A percentile compares a stretch with the other conserved stretches of the same genome.
Conservation (phyloP, 2,888 invertebrate species). For the Chromoteleia sp. region DNA sequence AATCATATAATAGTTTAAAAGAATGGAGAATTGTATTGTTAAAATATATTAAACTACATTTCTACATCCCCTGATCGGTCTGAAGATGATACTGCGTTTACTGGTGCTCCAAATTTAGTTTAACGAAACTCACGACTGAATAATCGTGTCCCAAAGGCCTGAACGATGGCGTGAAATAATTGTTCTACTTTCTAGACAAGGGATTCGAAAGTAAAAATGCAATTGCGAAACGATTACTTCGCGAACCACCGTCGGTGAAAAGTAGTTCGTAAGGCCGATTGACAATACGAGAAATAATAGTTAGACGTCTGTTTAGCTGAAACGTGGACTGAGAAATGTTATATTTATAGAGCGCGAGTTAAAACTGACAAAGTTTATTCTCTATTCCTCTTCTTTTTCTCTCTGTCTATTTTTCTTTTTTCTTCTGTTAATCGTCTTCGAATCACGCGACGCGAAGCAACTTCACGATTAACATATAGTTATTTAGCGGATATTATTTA, state of each 20-base stretch:
- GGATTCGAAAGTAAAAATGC: background rate
- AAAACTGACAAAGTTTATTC: conserved; percentile 60
- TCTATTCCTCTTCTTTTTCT: background rate
- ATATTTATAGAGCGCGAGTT: conserved; percentile 57
- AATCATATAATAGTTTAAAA: too few species aligned
- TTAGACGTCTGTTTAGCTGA: conserved; percentile 39
- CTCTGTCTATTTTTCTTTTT: background rate
- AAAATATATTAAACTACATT: too few species aligned
- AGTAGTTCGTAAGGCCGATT: conserved; percentile 55
- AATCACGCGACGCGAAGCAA: conserved; percentile 28
- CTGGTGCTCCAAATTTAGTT: conserved; percentile 30
- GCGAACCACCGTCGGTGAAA: conserved; percentile 33
- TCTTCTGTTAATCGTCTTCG: background rate
- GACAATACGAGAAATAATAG: conserved; percentile 62
- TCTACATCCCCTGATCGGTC: background rate
- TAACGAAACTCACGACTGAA: conserved; percentile 47
- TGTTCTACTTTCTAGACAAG: background rate
- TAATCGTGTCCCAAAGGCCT: conserved; percentile 59
- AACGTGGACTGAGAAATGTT: conserved; percentile 56
- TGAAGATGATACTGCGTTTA: background rate
- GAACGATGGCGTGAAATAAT: conserved; percentile 36
- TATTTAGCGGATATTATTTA: conserved; percentile 71
- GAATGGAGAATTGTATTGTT: too few species aligned
- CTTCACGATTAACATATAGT: conserved; percentile 51
- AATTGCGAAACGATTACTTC: conserved; percentile 22